Base-by-base conservation (phyloP, 1,140 invertebrate species). In the Macrobrachium nipponense region DNA sequence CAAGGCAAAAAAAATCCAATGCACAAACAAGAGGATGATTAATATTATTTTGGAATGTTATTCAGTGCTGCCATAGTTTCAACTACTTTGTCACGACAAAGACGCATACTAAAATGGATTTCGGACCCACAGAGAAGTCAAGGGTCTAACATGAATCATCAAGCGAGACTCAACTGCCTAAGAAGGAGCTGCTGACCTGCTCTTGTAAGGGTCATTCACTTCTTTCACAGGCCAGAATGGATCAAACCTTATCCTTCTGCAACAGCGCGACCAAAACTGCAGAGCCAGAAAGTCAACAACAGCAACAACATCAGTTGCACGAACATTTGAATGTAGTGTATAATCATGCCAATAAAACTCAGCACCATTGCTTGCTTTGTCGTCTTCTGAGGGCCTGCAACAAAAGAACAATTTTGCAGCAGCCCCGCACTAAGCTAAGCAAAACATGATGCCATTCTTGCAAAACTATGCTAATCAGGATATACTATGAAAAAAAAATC, bases 201-300 rank as follows among this genome's bases (percentile, higher is more conserved):
- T 73, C 43, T 51, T 82, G 20, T 76, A 87, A 62, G 86, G 73
- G 44, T 70, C 72, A 76, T 61, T 59, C 44, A 66, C 82, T 51
- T 81, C 75, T 62, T 87, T 58, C 51, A 82, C 44, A 17, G 77
- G 82, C 82, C 77, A 78, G 75, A 86, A 70, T 27, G 83, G 61
- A 51, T 88, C 76, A 78, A 75, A 64, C 59, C n/a, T 78, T 86
- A 66, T 80, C 51, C 75, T 85, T 82, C 81, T 86, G 72, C 76
- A 82, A 82, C 60, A 86, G 91, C 91, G 60, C 90, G 90, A 77
- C 89, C 87, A 82, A 61, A 66, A 87, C n/a, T 70, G 80, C 82
- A 88, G 86, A 89, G 70, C 64, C 78, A 83, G 80, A 85, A 79
- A 58, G 80, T 77, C 43, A 87, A 70, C 66, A 88, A 80, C 72